A percentile compares a stretch with the other conserved stretches of the same genome.
phyloP scores from a whole-genome alignment of 53 echinoderm and acorn worm species.

The Astropecten irregularis region DNA sequence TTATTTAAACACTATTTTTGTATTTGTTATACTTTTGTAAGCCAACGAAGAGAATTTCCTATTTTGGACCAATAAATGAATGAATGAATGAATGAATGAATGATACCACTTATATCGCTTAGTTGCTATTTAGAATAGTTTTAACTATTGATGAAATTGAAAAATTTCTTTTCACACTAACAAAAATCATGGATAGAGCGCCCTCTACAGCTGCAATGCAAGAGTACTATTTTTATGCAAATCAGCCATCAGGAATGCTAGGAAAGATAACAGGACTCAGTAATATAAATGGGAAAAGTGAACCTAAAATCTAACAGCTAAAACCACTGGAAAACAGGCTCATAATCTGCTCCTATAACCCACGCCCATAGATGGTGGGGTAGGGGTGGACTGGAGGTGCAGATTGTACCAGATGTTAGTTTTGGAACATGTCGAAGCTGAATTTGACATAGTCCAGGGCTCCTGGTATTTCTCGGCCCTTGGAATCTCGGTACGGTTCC shows the following conservation, averaged over 20 bases:
- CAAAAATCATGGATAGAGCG: too few species aligned
- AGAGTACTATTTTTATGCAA: slow-evolving; percentile 4
- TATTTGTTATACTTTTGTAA: too few species aligned
- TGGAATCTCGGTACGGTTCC: slow-evolving; percentile 86
- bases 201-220: not conserved
- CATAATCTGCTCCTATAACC: not conserved
- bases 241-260: not conserved
- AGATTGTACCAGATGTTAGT: slow-evolving; percentile 60
- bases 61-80: too few species aligned
- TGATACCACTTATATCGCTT: too few species aligned
- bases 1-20: too few species aligned
- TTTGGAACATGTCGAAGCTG: slow-evolving; percentile 93
- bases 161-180: too few species aligned
- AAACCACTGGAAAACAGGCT: not conserved
- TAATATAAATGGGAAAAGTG: slow-evolving; percentile 13
- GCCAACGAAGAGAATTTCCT: too few species aligned
- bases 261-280: not conserved
- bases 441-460: slow-evolving; percentile 94
- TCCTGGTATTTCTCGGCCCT: slow-evolving; percentile 85
- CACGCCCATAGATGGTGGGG: not conserved
- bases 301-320: slow-evolving; percentile 18
- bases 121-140: too few species aligned
- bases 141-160: too few species aligned
- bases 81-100: too few species aligned
- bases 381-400: not conserved